Evolutionary conservation across 2,888 invertebrate species (phyloP), one percentile per base, ranked within the genome.

Genomic region (Cecidostiba fungosa): DNA sequence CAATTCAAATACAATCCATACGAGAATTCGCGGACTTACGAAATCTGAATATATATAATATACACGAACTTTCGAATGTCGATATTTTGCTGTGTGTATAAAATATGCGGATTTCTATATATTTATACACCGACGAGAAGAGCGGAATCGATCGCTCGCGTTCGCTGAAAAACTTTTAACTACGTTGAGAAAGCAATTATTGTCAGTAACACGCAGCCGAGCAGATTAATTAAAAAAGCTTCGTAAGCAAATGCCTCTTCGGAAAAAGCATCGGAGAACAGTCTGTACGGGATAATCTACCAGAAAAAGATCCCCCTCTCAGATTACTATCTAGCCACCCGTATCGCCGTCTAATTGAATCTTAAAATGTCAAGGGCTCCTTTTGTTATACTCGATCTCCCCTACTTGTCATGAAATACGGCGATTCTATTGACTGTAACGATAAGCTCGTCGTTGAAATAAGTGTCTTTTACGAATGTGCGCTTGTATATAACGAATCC

Each of bases 321-420:
- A 47, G 66, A 82, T 82, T 82, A 36, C 32, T 47, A 80, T 59
- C 66, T 47, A 76, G 29, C 79, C 16, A 32, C 47, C 79, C 26
- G 62, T 59, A 59, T 50, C 36, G 66, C 14, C 66, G 10, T 16
- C 69, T 77, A 76, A 70, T 77, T 82, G 77, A 77, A 82, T 77
- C 82, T 77, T 82, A 70, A 69, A 82, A 54, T 39, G 59, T 47
- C 36, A 70, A 54, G 36, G 77, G 26, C 69, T n/a, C 32, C 50
- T 69, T 69, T 77, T 36, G 50, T 54, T 29, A 29, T 39, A 66
- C 29, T 43, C 19, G 26, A 43, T 78, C 66, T 66, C 29, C 62
- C 39, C 66, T 29, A 50, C 19, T 76, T 59, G n/a, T 59, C 76
- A 59, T 73, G 26, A 43, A 59, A 32, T 47, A 76, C n/a, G 8